Evolutionary conservation across 2,797 vertebrate species (phyloP).

Genomic region (Enteromius radiatus): DNA sequence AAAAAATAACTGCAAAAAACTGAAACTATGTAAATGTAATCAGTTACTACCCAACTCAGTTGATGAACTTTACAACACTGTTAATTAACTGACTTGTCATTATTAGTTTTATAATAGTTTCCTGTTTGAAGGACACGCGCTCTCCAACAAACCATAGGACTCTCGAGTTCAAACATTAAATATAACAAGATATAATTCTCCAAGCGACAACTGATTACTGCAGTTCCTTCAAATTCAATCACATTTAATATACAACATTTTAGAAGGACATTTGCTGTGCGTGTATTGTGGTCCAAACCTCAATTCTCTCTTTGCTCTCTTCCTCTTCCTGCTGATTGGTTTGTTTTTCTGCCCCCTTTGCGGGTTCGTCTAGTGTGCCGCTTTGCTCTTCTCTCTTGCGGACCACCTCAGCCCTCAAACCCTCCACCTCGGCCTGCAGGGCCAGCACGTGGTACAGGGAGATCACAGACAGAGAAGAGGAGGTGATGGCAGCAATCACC

Average conservation of each 20-base stretch:
- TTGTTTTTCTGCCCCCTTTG: conserved; percentile 28
- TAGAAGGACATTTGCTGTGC: not conserved
- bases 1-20: not conserved
- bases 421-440: conserved; percentile 86
- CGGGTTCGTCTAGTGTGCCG: conserved; percentile 17
- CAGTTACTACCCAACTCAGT: not conserved
- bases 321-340: conserved; percentile 39
- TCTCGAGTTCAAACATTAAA: not conserved
- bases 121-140: not conserved
- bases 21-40: no score
- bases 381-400: conserved; percentile 70
- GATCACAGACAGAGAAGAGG: conserved; percentile 83
- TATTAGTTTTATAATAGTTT: not conserved
- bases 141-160: not conserved
- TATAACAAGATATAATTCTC: not conserved
- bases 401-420: conserved; percentile 77
- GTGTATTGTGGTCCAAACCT: conserved; percentile 65
- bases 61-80: not conserved
- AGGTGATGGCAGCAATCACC: conserved; percentile 81
- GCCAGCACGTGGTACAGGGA: conserved; percentile 83
- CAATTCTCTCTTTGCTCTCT: conserved; percentile 48
- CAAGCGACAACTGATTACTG: not conserved
- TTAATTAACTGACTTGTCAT: not conserved
- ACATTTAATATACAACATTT: not conserved
- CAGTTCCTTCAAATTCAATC: not conserved